Base-by-base conservation (phyloP, 92 coral and sea anemone species). In the Phenganax stokvisi region DNA sequence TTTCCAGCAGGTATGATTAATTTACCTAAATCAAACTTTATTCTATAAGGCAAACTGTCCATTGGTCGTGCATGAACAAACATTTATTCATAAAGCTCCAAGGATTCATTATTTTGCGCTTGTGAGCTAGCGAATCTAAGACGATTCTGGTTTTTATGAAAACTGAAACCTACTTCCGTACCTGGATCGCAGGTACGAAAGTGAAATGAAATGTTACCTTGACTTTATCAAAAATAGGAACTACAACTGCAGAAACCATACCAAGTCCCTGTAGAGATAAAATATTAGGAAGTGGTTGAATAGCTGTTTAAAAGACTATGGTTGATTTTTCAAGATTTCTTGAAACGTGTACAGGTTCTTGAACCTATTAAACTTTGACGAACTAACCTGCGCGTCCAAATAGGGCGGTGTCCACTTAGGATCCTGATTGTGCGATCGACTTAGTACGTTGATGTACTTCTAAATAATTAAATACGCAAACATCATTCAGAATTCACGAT, bases 371-470 rank as follows among this genome's bases (percentile, higher is more conserved):
- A 53, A 56, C 52, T 62, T 7, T 20, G 55, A 59, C 72, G 81
- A 77, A 83, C 90, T 80, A 86, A 91, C 96, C 92, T 83, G 85
- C 56, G 87, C 82, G 65, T 91, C 96, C 83, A 79, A 63, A 76
- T 91, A 89, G 6, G 89, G 74, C 51, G 92, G 92, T 55, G 96
- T 91, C 91, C 89, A 85, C 31, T 85, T 88, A 30, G 89, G 86
- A 53, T 62, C 81, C 57, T 8, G 74, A 74, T 54, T 83, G 72
- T 57, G 83, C 57, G 98, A 93, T 70, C 97, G 99, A 85, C 99
- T 96, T 83, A 96, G 87, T 54, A 96, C 97, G 64, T 86, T 86
- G 72, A 94, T 75, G 86, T 94, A 94, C 74, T 83, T 87, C 98
- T 94, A 84, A 25, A 62, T 57, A 74, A 71, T 30, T 12, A 59